Percentiles rank a stretch among this genome's conserved stretches.
phyloP scores from a whole-genome alignment of 2,797 vertebrate species.

The Betta splendens region DNA sequence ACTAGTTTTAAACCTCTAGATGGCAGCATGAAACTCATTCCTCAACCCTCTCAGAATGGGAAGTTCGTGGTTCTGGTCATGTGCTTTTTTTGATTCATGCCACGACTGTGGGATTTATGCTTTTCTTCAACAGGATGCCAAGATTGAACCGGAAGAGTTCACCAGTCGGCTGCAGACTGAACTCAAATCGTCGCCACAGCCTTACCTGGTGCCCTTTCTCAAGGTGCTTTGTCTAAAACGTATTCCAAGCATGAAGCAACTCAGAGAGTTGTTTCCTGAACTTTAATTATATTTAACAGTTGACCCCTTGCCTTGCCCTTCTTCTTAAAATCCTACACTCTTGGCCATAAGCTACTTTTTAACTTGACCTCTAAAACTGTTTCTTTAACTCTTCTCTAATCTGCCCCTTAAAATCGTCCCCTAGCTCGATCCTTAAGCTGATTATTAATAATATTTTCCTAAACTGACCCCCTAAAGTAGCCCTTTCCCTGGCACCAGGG shows the following conservation, averaged over 20 bases:
- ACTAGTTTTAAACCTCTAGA: conserved; percentile 63
- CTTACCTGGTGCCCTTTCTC: conserved; percentile 91
- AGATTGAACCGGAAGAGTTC: conserved; percentile 91
- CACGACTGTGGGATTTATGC: neutral
- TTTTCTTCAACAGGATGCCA: conserved; percentile 82
- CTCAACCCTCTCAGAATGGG: conserved; percentile 1
- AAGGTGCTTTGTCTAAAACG: conserved; percentile 76
- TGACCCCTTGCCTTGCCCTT: neutral
- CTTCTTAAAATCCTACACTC: neutral
- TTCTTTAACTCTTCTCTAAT: conserved; percentile 24
- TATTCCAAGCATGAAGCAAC: neutral
- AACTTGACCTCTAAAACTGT: conserved; percentile 32
- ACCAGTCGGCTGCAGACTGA: conserved; percentile 88
- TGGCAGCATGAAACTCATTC: conserved; percentile 73
- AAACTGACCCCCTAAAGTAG: conserved; percentile 41
- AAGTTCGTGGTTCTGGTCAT: conserved; percentile 10
- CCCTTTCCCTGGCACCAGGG: conserved; percentile 20
- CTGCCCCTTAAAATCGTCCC: conserved; percentile 16
- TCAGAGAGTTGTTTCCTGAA: neutral
- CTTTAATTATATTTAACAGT: neutral
- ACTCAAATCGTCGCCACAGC: conserved; percentile 91
- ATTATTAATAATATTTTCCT: conserved; percentile 30
- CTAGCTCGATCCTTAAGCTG: conserved; percentile 25
- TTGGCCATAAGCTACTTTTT: neutral
- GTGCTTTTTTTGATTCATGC: conserved; percentile 25